Base-by-base conservation (phyloP, 1,140 invertebrate genomes). In the silkworm (Bombyx mori) region DNA sequence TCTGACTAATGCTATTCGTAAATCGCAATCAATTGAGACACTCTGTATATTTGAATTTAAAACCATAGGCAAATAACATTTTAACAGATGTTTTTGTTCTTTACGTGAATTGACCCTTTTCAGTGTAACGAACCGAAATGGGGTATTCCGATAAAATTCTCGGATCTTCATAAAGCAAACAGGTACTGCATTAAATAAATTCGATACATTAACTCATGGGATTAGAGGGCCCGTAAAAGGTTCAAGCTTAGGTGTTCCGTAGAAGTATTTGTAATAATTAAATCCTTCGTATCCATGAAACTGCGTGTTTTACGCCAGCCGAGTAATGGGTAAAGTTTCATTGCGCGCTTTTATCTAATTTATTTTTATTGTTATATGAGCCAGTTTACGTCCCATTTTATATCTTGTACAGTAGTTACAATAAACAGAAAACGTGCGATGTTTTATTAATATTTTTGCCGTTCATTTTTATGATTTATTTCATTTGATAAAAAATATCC, bases 281-380 rank as follows among this genome's bases (percentile, higher is more conserved):
- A 83, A 82, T 82, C 66, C 69, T 57, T 73, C 68, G 69, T 72
- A 75, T 67, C 72, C 72, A 68, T 73, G 70, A 71, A 82, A 75
- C 73, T 70, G 71, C 68, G 60, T 77, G 75, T 77, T 81, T 79
- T 73, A 75, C 65, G 66, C 58, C 58, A 69, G 58, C 59, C 48
- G 61, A 67, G 72, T 81, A 83, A 83, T 78, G 73, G 71, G 58
- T 69, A 65, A 83, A 83, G 76, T 86, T 86, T 77, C 75, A 81
- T 79, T 78, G 73, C 68, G 65, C 73, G 77, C 76, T 79, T 82
- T 82, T 82, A 78, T 82, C 77, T 83, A 79, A 83, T 82, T 82
- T 82, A 82, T 83, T 83, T 82, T 83, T 83, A 83, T 75, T 74
- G 79, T 83, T 83, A 73, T 75, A 83, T 82, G 70, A 78, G 66